Percentiles rank a stretch among this genome's conserved stretches.
Conservation (phyloP, 2,888 invertebrate species). For the Melinaea marsaeus region DNA sequence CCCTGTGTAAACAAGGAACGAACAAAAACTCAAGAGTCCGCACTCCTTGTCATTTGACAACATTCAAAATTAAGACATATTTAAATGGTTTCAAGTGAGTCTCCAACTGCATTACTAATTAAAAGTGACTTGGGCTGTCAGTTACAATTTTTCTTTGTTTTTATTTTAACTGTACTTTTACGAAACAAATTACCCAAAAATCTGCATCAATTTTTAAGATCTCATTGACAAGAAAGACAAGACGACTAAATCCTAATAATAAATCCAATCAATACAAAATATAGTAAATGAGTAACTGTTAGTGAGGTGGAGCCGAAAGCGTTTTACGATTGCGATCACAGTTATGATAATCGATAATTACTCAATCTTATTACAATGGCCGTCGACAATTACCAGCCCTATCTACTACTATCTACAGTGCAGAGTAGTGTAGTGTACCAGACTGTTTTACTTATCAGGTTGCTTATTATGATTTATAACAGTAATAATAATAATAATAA, state of each 20-base stretch:
- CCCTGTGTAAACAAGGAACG: conserved; percentile 32
- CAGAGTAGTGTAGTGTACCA: no score
- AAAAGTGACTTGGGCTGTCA: conserved; percentile 22
- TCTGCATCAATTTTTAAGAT: neutral
- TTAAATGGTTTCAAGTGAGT: conserved; percentile 14
- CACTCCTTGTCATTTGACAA: conserved; percentile 21
- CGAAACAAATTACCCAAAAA: neutral
- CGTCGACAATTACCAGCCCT: neutral
- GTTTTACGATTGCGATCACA: neutral
- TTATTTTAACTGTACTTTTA: neutral
- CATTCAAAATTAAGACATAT: conserved; percentile 17
- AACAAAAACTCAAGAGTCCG: conserved; percentile 27
- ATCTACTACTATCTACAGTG: neutral
- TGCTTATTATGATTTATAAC: no score
- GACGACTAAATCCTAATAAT: neutral
- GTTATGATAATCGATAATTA: neutral
- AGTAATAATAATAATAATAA: no score
- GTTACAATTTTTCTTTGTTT: neutral
- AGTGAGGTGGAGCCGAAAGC: neutral
- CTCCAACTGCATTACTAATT: conserved; percentile 20
- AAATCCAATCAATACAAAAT: neutral
- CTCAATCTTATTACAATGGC: conserved; percentile 1
- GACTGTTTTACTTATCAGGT: no score
- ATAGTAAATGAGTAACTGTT: conserved; percentile 1
- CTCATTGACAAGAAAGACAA: neutral